Percentiles rank a stretch among this genome's conserved stretches.
Evolutionary conservation across 2,888 invertebrate genomes (phyloP).

Genomic region (Hydroisotoma schaefferi): DNA sequence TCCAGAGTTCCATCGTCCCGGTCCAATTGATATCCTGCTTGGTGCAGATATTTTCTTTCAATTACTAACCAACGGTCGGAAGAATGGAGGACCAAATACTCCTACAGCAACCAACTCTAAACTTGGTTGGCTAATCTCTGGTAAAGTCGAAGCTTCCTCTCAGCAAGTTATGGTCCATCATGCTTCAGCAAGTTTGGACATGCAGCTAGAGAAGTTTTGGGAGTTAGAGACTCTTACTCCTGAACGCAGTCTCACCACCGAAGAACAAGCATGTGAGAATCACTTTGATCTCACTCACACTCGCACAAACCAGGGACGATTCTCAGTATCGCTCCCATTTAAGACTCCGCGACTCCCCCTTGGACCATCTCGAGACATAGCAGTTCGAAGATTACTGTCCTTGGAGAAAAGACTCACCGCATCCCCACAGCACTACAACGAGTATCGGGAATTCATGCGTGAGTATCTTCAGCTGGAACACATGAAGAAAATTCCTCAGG

Average conservation of each 20-base stretch:
- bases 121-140: background rate
- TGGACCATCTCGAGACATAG: background rate
- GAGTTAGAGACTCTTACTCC: background rate
- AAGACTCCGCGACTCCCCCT: background rate
- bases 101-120: background rate
- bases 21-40: background rate
- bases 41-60: background rate
- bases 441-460: background rate
- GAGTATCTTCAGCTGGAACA: background rate
- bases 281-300: background rate
- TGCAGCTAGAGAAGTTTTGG: background rate
- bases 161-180: background rate
- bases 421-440: background rate
- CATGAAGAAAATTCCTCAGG: background rate
- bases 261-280: background rate
- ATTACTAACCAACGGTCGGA: background rate
- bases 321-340: background rate
- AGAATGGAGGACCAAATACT: background rate
- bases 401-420: background rate
- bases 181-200: background rate
- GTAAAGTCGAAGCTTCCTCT: background rate
- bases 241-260: background rate
- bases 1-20: background rate
- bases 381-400: background rate
- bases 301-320: background rate